These are phyloP conservation scores for Cephus nigrinus DNA, from an alignment of 2,888 invertebrate species.

Conservation along the genomic window DNA sequence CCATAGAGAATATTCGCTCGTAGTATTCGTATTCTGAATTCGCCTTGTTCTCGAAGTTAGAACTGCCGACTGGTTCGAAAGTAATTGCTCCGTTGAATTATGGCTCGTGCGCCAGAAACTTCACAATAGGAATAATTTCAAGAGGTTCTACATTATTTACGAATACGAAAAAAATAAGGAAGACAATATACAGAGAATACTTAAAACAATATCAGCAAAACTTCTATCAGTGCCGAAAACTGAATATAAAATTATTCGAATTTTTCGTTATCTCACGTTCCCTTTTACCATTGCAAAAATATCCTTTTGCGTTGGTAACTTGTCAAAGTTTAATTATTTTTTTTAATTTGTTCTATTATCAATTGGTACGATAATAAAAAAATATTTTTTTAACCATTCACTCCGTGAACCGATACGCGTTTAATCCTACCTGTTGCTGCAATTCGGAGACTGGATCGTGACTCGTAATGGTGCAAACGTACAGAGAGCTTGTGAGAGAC, in stretches of 20 bases:
- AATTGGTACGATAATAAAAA: neutral
- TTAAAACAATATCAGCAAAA: neutral
- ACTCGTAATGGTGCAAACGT: constrained; percentile 1
- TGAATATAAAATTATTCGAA: neutral
- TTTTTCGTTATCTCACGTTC: neutral
- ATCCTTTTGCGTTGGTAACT: neutral
- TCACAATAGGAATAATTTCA: neutral
- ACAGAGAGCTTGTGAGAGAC: neutral
- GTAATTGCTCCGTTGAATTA: neutral
- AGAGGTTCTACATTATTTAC: neutral
- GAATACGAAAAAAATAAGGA: neutral
- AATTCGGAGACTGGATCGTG: constrained; percentile 30
- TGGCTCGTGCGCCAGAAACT: neutral
- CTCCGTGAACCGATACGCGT: neutral
- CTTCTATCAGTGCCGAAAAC: neutral
- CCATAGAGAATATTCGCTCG: neutral
- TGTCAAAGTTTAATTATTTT: neutral
- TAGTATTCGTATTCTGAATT: neutral
- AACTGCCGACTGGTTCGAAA: neutral
- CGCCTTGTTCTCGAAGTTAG: neutral
- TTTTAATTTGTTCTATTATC: neutral
- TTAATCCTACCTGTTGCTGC: constrained; percentile 40
- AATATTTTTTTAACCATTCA: neutral
- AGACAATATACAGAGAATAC: neutral
- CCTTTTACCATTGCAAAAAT: neutral